Evolutionary conservation across 2,888 invertebrate genomes (phyloP).

Genomic region (Pseudococcus jackbeardsleyi): DNA sequence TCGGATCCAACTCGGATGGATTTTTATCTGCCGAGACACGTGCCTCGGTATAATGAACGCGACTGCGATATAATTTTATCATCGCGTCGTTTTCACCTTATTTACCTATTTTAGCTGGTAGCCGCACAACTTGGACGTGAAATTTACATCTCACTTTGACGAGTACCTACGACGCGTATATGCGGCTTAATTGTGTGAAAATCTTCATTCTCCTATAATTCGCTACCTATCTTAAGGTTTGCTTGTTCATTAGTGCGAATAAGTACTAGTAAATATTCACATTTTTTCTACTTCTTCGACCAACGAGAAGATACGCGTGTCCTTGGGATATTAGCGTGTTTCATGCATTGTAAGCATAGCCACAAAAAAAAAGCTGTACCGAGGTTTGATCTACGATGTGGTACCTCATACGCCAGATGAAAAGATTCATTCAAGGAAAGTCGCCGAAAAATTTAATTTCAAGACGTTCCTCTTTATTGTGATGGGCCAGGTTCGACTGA

Average conservation of each 20-base stretch:
- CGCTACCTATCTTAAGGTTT: conserved; percentile 10
- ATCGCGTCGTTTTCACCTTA: background rate
- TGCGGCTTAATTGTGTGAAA: background rate
- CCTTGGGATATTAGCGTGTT: conserved; percentile 33
- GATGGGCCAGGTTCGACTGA: background rate
- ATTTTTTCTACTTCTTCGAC: background rate
- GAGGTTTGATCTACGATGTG: background rate
- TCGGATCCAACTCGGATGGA: too few relatives aligned
- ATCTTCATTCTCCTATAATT: conserved; percentile 10
- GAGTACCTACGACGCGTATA: conserved; percentile 10
- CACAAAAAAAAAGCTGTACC: background rate
- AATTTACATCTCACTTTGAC: conserved; percentile 10
- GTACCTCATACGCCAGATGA: background rate
- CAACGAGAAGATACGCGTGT: conserved; percentile 12
- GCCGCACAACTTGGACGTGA: background rate
- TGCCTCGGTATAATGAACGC: background rate
- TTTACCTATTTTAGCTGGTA: background rate
- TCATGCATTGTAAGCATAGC: conserved; percentile 40
- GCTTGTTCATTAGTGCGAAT: conserved; percentile 14
- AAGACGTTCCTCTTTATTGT: background rate
- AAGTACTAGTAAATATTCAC: conserved; percentile 30
- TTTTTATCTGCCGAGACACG: background rate
- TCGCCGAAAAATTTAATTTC: background rate
- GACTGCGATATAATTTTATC: background rate
- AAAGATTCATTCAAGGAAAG: conserved; percentile 31